Evolutionary conservation across 2,113 vertebrate genomes (phyloP), one percentile per base, ranked within the genome.

Genomic region (Heterotilapia buettikoferi): DNA sequence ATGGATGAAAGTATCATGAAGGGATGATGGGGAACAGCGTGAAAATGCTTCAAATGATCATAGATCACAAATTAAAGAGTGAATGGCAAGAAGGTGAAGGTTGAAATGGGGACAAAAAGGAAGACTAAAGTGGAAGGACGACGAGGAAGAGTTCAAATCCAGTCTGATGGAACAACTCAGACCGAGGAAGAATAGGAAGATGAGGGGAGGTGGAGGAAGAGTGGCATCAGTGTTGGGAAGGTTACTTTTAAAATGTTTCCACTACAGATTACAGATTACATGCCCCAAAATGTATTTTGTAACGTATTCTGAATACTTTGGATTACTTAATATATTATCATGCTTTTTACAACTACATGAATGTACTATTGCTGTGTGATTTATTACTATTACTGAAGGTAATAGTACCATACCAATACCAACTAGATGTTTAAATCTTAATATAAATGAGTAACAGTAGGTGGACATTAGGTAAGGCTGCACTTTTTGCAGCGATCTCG

Each of bases 351-450:
- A 54, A 0, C n/a, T 54, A 21, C 52, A 54, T 54, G 52, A 54
- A 21, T 50, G 26, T 0, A 2, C 11, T 45, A 2, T 6, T 45
- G 43, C 13, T 50, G 19, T 53, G 52, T 43, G 40, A 45, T 45
- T 14, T 45, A 13, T 43, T 43, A 11, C 38, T 53, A 5, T 52
- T 52, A 53, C 52, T 53, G 52, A 6, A 54, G n/a, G 52, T 1
- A n/a, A n/a, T n/a, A n/a, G n/a, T 6, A 2, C 52, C n/a, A 21
- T 0, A 54, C 9, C 9, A 53, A 53, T 5, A 53, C 19, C 9
- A 2, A 0, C 9, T 0, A 11, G 3, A 21, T 53, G 9, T 53
- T 53, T 1, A 11, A 53, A 10, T 2, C 9, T 53, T 0, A 21
- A 53, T 21, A 53, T 53, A 53, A 53, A 53, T 53, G 52, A 53